Conservation (phyloP, 92 coral and sea anemone species). For the Micromussa lordhowensis region DNA sequence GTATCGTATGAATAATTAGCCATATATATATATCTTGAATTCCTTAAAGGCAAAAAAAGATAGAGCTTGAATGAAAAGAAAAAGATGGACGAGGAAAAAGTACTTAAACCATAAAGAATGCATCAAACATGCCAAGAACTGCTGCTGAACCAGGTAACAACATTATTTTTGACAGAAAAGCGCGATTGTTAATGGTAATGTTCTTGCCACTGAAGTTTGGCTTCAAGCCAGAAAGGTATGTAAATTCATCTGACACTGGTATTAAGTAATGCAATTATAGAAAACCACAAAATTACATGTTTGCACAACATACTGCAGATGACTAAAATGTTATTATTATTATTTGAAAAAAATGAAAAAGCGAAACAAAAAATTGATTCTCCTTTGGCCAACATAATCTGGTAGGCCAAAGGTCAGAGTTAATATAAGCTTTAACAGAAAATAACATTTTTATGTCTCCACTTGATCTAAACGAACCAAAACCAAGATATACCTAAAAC, state of each 20-base stretch:
- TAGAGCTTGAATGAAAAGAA: neutral
- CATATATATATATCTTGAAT: neutral
- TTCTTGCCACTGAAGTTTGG: neutral
- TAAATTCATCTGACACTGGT: neutral
- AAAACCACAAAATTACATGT: neutral
- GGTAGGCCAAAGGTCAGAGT: neutral
- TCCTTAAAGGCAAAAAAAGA: neutral
- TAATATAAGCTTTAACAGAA: conserved; percentile 1
- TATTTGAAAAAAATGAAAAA: neutral
- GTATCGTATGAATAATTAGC: neutral
- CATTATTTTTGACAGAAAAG: neutral
- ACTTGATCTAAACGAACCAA: neutral
- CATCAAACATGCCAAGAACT: neutral
- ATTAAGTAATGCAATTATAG: neutral
- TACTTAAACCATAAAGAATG: neutral
- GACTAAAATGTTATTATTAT: neutral
- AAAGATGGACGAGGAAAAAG: neutral
- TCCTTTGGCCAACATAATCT: neutral
- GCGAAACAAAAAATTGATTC: neutral
- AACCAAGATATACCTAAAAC: neutral
- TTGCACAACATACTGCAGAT: neutral
- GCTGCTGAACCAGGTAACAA: neutral
- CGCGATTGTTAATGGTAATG: neutral
- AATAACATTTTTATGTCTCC: neutral
- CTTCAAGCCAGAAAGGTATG: conserved; percentile 31